phyloP scores from a whole-genome alignment of 2,888 invertebrate genomes.

The Lissonota sp. region DNA sequence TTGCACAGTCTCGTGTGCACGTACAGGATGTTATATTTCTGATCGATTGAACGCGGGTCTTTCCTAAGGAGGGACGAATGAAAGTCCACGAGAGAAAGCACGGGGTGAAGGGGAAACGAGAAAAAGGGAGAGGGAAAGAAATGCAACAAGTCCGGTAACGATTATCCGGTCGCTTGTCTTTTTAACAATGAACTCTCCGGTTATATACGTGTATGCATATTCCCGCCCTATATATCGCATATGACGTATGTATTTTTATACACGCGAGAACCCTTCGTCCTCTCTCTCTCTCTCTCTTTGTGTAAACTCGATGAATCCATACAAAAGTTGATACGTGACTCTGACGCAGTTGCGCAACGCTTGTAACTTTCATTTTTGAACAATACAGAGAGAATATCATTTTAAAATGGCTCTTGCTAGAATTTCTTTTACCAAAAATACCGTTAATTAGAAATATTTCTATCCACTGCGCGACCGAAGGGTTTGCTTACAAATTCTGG shows the following conservation, averaged over 20 bases:
- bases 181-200: conserved; percentile 48
- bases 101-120: not conserved
- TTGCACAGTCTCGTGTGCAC: conserved; percentile 26
- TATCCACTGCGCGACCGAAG: too few species aligned
- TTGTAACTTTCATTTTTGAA: conserved; percentile 9
- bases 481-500: too few species aligned
- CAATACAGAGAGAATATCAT: not conserved
- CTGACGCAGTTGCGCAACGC: conserved; percentile 33
- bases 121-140: conserved; percentile 36
- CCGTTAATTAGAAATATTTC: too few species aligned
- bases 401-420: too few species aligned
- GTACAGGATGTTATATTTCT: conserved; percentile 8
- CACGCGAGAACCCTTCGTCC: conserved; percentile 12
- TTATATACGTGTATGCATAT: conserved; percentile 21
- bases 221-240: conserved; percentile 5
- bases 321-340: conserved; percentile 41
- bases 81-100: conserved; percentile 42
- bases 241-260: not conserved
- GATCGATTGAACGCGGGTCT: conserved; percentile 42
- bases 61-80: conserved; percentile 27
- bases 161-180: conserved; percentile 50
- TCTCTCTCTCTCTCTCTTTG: conserved; percentile 19
- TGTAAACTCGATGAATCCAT: conserved; percentile 44
- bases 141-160: conserved; percentile 56
- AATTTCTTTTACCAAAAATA: too few species aligned